Evolutionary conservation across 2,888 invertebrate genomes (phyloP), one percentile per base, ranked within the genome.

Genomic region (Calephelis perditalis): DNA sequence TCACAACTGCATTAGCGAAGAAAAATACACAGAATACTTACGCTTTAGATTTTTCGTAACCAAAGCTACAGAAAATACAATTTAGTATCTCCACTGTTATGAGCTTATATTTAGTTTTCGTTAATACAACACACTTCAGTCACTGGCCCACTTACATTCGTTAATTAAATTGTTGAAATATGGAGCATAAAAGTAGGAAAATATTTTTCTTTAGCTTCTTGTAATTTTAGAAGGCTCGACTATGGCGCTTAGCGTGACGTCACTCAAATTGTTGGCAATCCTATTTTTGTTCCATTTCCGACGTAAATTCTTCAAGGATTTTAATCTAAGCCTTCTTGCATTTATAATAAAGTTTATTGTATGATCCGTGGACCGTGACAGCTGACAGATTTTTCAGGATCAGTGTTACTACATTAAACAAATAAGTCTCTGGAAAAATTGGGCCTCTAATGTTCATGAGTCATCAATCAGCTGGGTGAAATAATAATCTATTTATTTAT

Each of bases 231-330:
- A 86, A 70, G 68, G 70, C 72, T 70, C 72, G 68, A 80, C 79
- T 78, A 81, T 81, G 75, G 77, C 82, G 84, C 81, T 82, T 79
- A 71, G 73, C 71, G 81, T 90, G 91, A 91, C 91, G 91, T 91
- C 91, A 91, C 81, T 77, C 77, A 75, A 80, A 86, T 84, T 83
- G 90, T 88, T 87, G 90, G 88, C 89, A 86, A 87, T 87, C 88
- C 87, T 89, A 89, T 88, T 90, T 89, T 86, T 84, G 79, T 84
- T 77, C 79, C 73, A 85, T 79, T 87, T 88, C 86, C 86, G 82
- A 79, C 77, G 78, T 61, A 62, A 73, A 71, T 72, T 73, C 71
- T 68, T 67, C 61, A 67, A 66, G 73, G 70, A 86, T 74, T 79
- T 65, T 81, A 74, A 66, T 70, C 10, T 60, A 60, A 56, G 60